Evolutionary conservation across 1,140 invertebrate species (phyloP), one percentile per base, ranked within the genome.

Genomic region (Scaptomyza hsui): DNA sequence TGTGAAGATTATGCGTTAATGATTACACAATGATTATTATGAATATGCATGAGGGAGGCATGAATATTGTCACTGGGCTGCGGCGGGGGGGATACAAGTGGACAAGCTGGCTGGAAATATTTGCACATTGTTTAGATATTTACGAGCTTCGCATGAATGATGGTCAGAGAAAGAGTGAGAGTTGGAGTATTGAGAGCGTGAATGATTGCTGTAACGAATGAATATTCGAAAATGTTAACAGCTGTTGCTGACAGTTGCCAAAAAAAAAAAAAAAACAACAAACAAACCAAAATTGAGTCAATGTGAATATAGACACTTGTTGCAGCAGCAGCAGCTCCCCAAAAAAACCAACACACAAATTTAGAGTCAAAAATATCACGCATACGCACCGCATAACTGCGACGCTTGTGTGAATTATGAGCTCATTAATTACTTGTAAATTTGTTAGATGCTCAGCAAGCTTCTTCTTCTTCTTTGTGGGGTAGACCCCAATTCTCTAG

Each of bases 11-110:
- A 86, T 86, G 75, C 76, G 76, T 76, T 89, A 90, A 90, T 90
- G 89, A 90, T 90, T 90, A 80, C 85, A 89, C 89, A 90, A 90
- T 90, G 89, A 90, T 90, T 69, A 74, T 61, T 90, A 90, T 89
- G 81, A 89, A 88, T 88, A 88, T 88, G 82, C 83, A 88, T 88
- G 78, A 86, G 74, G 63, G 78, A 86, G 74, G 63, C 63, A 37
- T 61, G 57, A n/a, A 60, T 67, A 45, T 67, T 60, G 63, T 67
- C 42, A 18, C 26, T 48, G 13, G 15, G 10, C 9, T 32, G 7
- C 15, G 1, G 10, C 15, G 39, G 53, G 19, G 9, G 19, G n/a
- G 21, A n/a, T n/a, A n/a, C n/a, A n/a, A n/a, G n/a, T n/a, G n/a
- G 32, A 15, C 26, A 29, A 9, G 65, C 57, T 41, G 26, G 55